Conservation (phyloP, 2,113 vertebrate species). For the Dinomys branickii region DNA sequence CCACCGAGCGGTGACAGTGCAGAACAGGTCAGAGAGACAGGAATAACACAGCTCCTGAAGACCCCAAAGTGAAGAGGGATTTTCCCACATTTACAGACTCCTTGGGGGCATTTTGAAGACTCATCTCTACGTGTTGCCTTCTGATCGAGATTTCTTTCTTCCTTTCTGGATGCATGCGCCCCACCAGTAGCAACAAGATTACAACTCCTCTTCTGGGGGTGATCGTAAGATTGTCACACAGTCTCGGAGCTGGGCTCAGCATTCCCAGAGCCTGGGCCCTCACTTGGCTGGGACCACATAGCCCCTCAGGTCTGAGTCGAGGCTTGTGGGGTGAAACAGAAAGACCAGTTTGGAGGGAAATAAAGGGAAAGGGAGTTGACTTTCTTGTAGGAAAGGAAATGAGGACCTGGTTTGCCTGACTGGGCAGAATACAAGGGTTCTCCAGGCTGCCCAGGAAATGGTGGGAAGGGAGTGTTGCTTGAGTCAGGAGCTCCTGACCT, state of each 20-base stretch:
- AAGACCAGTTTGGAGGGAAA: not conserved
- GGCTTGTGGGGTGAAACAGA: not conserved
- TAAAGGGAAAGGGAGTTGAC: not conserved
- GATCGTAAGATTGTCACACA: not conserved
- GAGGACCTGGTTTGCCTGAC: not conserved
- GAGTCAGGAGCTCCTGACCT: not conserved
- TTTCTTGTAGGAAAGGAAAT: not conserved
- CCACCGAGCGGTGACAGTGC: too few relatives aligned
- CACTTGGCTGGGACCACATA: not conserved
- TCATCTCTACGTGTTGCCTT: not conserved
- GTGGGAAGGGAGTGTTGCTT: not conserved
- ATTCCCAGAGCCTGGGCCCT: not conserved
- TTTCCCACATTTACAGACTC: not conserved
- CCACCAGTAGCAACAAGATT: too few relatives aligned
- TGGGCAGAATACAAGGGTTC: not conserved
- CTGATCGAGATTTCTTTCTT: not conserved
- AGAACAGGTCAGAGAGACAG: not conserved
- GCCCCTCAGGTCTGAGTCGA: too few relatives aligned
- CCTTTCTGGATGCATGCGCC: not conserved
- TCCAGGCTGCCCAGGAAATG: not conserved
- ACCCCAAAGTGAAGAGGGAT: not conserved
- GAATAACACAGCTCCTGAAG: not conserved
- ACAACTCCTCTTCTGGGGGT: not conserved
- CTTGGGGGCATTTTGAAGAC: not conserved
- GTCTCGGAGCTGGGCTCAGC: accelerated